Percentiles rank a stretch among this genome's conserved stretches.
phyloP scores from a whole-genome alignment of 2,113 vertebrate species.

The Acrocephalus kingi region DNA sequence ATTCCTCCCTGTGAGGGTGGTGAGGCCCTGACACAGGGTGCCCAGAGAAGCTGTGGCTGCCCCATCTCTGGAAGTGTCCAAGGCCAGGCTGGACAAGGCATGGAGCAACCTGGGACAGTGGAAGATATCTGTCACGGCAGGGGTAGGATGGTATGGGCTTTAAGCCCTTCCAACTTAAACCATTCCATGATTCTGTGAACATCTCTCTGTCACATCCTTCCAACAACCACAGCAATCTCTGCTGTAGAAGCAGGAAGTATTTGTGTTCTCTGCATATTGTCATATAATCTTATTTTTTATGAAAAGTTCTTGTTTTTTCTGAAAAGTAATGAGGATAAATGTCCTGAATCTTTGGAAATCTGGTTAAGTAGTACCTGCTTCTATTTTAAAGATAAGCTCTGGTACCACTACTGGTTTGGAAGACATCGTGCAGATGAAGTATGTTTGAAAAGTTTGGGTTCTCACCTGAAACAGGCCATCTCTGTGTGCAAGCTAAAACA shows the following conservation, averaged over 20 bases:
- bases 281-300: neutral
- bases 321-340: neutral
- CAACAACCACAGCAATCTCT: neutral
- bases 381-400: neutral
- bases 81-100: accelerated
- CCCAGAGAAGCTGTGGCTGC: neutral
- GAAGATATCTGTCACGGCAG: neutral
- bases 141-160: neutral
- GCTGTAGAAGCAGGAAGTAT: neutral
- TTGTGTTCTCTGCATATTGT: neutral
- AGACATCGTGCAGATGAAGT: neutral
- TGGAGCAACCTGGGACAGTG: accelerated
- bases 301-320: neutral
- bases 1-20: neutral
- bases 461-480: neutral
- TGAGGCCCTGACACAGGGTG: neutral
- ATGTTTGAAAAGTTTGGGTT: neutral
- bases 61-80: neutral
- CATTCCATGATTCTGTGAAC: neutral
- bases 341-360: neutral
- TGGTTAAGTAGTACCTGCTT: neutral
- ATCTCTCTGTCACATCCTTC: neutral
- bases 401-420: neutral
- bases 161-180: neutral
- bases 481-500: neutral